Conservation (phyloP, 2,797 vertebrate genomes). For the Microctenopoma steveboyesi region DNA sequence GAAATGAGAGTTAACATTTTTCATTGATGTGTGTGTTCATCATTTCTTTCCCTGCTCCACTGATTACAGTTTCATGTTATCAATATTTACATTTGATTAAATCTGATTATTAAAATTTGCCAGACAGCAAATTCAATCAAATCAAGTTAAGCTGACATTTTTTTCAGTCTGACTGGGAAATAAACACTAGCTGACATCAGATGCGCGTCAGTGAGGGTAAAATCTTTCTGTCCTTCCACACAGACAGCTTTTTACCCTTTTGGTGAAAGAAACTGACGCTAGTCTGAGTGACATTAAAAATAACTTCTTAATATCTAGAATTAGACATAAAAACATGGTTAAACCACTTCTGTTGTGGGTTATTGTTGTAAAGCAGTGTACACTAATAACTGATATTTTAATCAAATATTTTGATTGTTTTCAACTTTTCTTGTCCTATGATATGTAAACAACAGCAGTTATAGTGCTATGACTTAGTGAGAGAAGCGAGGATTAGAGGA, state of each 20-base stretch:
- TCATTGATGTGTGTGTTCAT: slow-evolving; percentile 5
- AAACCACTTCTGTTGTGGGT: too few species aligned
- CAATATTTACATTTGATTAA: slow-evolving; percentile 60
- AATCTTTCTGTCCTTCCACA: slow-evolving; percentile 18
- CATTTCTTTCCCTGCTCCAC: background rate
- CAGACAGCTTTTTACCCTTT: slow-evolving; percentile 11
- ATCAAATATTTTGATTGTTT: too few species aligned
- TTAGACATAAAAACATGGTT: background rate
- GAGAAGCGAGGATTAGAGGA: too few species aligned
- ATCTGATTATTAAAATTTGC: slow-evolving; percentile 63
- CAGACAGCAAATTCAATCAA: slow-evolving; percentile 65
- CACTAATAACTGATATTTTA: too few species aligned
- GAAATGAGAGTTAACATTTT: slow-evolving; percentile 52
- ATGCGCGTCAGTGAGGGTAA: background rate
- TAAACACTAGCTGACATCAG: slow-evolving; percentile 33
- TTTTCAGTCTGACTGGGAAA: slow-evolving; percentile 34
- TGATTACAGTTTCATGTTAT: slow-evolving; percentile 49
- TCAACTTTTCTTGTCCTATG: too few species aligned
- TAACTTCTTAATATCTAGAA: background rate
- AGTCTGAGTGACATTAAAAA: slow-evolving; percentile 3
- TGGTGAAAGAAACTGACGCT: background rate
- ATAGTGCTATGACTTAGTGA: too few species aligned
- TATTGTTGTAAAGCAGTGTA: too few species aligned
- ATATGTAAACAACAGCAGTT: too few species aligned
- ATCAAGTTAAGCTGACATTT: slow-evolving; percentile 58